Conservation (phyloP, 53 echinoderm and acorn worm species). For the Stichopus horrens region DNA sequence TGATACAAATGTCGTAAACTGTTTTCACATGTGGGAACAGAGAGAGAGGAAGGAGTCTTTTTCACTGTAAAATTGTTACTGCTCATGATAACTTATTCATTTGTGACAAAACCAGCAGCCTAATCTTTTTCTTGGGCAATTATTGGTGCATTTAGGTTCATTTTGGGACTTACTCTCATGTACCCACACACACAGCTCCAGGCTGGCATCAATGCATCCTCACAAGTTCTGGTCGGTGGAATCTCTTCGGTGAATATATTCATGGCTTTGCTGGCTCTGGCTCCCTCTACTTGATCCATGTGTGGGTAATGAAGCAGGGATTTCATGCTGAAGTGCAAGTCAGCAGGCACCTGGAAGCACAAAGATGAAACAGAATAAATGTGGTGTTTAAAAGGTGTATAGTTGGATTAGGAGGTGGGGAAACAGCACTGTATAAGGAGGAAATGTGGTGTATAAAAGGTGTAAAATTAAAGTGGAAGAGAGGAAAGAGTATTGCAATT, state of each 20-base stretch:
- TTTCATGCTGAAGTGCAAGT: constrained; percentile 90
- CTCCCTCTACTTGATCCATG: constrained; percentile 61
- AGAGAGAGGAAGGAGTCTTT: too few species aligned
- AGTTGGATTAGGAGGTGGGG: too few species aligned
- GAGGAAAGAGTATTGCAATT: too few species aligned
- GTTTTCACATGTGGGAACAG: too few species aligned
- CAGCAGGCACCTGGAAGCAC: constrained; percentile 71
- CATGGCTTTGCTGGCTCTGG: constrained; percentile 61
- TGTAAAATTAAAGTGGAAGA: too few species aligned
- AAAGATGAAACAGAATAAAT: not conserved
- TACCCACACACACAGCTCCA: constrained; percentile 95
- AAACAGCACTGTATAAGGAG: too few species aligned
- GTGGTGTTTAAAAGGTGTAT: too few species aligned
- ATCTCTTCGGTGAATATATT: constrained; percentile 69
- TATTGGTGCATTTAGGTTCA: not conserved
- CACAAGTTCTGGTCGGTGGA: constrained; percentile 54
- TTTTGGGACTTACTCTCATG: constrained; percentile 63
- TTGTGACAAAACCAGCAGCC: too few species aligned
- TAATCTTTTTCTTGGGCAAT: not conserved
- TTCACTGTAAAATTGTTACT: too few species aligned
- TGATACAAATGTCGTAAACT: too few species aligned
- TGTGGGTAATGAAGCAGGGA: constrained; percentile 90
- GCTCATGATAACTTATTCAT: too few species aligned
- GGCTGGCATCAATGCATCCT: constrained; percentile 76
- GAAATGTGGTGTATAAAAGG: too few species aligned